Evolutionary conservation across 2,797 vertebrate genomes (phyloP), one percentile per base, ranked within the genome.

Genomic region (Rhinatrema bivittatum): DNA sequence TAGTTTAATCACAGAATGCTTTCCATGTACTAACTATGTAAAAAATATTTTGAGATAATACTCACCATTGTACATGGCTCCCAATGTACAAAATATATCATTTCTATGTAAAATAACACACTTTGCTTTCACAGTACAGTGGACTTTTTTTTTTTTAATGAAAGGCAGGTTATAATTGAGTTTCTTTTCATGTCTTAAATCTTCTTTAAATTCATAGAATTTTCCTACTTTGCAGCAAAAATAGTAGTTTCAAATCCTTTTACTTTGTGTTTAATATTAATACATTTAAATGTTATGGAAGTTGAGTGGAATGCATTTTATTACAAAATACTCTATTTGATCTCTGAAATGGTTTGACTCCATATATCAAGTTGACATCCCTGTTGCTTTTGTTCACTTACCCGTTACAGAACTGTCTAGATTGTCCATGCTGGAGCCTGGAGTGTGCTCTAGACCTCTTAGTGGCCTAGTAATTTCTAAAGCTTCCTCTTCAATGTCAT

Each of bases 351-450:
- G n/a, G n/a, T n/a, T n/a, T n/a, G n/a, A n/a, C n/a, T n/a, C 16
- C 29, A 11, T 31, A 19, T 16, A 16, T 12, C 20, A 16, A 20
- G 6, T 11, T 16, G 16, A 31, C n/a, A 16, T 16, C 29, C 16
- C 19, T 20, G 10, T n/a, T 31, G 10, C 12, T 31, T 16, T 29
- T 15, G 16, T 31, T 20, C 16, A n/a, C 55, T 83, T 70, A 98
- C 96, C 96, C 88, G 95, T 91, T 70, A 97, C 72, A 52, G 94
- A 98, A 83, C 93, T 98, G 76, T 98, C 94, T 62, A 99, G 75
- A 82, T 98, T 98, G 83, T 99, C 94, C 86, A 93, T 91, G 68
- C 96, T 98, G 53, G 94, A 98, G 40, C 91, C 94, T 7, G 95
- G 93, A 15, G 91, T 98, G 80, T 96, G 91, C 57, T 94, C 94